Percentiles rank a stretch among this genome's conserved stretches.
These are phyloP conservation scores for Anas georgica DNA, from an alignment of 2,797 vertebrate genomes.

Conservation along the genomic window DNA sequence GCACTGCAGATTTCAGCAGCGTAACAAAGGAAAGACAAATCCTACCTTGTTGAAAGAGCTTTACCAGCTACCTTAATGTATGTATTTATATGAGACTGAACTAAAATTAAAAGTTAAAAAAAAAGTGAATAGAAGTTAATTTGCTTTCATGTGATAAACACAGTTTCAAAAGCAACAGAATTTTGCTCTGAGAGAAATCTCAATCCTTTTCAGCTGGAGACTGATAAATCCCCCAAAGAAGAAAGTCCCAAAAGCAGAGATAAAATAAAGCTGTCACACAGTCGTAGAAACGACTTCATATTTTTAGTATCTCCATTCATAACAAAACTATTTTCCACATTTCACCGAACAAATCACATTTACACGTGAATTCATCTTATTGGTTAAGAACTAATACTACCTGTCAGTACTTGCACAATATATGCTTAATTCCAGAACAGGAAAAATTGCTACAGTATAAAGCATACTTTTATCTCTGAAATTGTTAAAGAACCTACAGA, in stretches of 20 bases:
- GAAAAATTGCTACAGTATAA: not conserved
- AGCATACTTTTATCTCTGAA: not conserved
- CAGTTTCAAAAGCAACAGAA: not conserved
- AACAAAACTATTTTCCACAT: not conserved
- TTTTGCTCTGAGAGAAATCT: not conserved
- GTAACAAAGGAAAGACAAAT: not conserved
- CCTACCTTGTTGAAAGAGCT: not conserved
- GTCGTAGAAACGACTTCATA: not conserved
- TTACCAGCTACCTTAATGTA: not conserved
- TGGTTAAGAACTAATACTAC: not conserved
- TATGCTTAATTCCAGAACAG: not conserved
- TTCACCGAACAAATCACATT: not conserved
- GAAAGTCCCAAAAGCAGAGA: not conserved
- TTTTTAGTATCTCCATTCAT: not conserved
- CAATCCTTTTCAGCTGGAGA: not conserved
- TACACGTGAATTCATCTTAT: not conserved
- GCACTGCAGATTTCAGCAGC: not conserved
- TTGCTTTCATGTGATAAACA: not conserved
- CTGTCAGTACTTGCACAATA: not conserved
- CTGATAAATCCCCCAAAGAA: not conserved
- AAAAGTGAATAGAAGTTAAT: not conserved
- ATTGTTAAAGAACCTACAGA: not conserved
- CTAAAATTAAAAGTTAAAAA: not conserved
- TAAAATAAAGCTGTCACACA: not conserved
- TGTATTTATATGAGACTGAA: not conserved